Evolutionary conservation across 2,888 invertebrate species (phyloP).

Genomic region (Apantesis nais): DNA sequence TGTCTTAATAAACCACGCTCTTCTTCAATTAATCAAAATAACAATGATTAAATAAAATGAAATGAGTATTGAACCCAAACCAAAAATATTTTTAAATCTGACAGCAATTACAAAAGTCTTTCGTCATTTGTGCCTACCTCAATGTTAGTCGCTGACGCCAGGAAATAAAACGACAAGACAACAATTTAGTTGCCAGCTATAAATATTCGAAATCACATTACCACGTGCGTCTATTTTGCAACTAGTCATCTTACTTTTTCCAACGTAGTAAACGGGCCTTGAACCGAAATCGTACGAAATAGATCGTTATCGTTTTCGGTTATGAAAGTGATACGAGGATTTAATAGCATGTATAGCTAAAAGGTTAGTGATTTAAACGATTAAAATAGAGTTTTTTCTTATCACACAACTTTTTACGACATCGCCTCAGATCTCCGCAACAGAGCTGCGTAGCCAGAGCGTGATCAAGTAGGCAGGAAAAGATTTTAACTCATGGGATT

Average conservation of each 20-base stretch:
- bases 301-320: slow-evolving; percentile 4
- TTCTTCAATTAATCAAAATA: too few relatives aligned
- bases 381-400: background rate
- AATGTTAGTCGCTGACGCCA: background rate
- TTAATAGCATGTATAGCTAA: background rate
- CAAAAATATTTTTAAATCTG: too few relatives aligned
- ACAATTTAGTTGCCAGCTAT: slow-evolving; percentile 25
- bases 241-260: background rate
- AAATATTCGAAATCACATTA: slow-evolving; percentile 5
- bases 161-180: background rate
- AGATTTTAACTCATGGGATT: background rate
- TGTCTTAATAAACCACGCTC: too few relatives aligned
- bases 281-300: background rate
- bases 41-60: too few relatives aligned
- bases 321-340: slow-evolving; percentile 1
- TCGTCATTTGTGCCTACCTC: background rate
- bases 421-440: background rate
- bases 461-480: background rate
- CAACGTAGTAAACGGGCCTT: slow-evolving; percentile 11
- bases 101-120: background rate
- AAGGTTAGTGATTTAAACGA: background rate
- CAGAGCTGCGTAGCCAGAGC: background rate
- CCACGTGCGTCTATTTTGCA: slow-evolving; percentile 19
- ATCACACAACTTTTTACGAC: background rate
- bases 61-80: too few relatives aligned